phyloP scores from a whole-genome alignment of 2,113 vertebrate species.

The Eulemur rufifrons region DNA sequence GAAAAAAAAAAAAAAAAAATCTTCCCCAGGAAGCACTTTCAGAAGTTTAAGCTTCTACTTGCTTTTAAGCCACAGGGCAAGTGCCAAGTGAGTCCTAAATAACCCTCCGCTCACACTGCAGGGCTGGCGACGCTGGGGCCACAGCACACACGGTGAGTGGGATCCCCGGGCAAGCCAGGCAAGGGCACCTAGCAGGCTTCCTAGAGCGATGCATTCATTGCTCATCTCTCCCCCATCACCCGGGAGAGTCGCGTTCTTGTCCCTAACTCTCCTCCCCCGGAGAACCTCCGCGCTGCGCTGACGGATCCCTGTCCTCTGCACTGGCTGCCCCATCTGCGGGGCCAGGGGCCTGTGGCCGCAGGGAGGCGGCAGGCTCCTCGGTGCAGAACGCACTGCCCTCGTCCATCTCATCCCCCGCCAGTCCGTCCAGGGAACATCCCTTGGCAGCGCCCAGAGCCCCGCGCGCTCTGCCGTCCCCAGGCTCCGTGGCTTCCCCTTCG shows the following conservation, averaged over 20 bases:
- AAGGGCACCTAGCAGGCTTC: conserved; percentile 70
- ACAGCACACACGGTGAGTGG: conserved; percentile 60
- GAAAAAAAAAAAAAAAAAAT: conserved; percentile 67
- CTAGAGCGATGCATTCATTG: conserved; percentile 51
- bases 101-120: conserved; percentile 51
- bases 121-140: conserved; percentile 55
- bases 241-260: conserved; percentile 30
- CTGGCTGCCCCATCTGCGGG: conserved; percentile 61
- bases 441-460: conserved; percentile 65
- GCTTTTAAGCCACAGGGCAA: conserved; percentile 77
- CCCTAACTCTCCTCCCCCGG: conserved; percentile 83
- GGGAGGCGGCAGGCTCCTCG: conserved; percentile 51
- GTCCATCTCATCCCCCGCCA: conserved; percentile 67
- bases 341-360: conserved; percentile 28
- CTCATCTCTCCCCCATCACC: neutral
- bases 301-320: neutral
- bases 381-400: conserved; percentile 36
- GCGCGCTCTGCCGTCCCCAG: conserved; percentile 77
- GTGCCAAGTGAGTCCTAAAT: conserved; percentile 69
- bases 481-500: conserved; percentile 91
- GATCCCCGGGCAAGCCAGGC: conserved; percentile 68
- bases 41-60: conserved; percentile 78
- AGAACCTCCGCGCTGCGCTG: neutral
- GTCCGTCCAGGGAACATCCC: conserved; percentile 69
- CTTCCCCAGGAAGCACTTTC: conserved; percentile 80